Evolutionary conservation across 2,113 vertebrate genomes (phyloP).

Genomic region (Poicephalus gulielmi): DNA sequence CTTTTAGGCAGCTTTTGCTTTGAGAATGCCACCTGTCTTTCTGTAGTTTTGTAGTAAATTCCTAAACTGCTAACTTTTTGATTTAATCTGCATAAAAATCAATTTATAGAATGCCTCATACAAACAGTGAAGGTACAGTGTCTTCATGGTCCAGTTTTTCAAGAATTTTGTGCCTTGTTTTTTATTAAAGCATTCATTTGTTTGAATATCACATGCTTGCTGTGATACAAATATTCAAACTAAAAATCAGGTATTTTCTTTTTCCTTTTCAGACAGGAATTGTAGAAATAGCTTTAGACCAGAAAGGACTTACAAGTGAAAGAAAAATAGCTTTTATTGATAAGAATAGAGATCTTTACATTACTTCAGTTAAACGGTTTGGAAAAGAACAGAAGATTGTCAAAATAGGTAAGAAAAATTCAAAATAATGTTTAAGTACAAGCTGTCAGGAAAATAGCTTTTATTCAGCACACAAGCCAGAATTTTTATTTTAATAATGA

Average conservation of each 20-base stretch:
- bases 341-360: constrained; percentile 94
- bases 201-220: not conserved
- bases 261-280: constrained; percentile 85
- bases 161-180: not conserved
- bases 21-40: not conserved
- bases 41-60: not conserved
- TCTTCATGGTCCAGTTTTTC: not conserved
- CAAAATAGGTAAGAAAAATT: constrained; percentile 87
- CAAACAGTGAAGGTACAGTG: not conserved
- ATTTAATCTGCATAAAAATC: not conserved
- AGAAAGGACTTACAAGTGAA: constrained; percentile 86
- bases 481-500: not conserved
- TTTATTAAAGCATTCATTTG: not conserved
- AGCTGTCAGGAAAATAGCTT: not conserved
- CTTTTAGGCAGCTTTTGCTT: not conserved
- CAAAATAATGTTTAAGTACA: not conserved
- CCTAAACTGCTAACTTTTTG: not conserved
- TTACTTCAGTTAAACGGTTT: constrained; percentile 87
- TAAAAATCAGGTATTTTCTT: not conserved
- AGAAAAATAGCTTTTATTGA: constrained; percentile 94
- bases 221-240: not conserved
- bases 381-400: constrained; percentile 88
- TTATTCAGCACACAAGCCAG: not conserved
- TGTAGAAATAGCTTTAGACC: constrained; percentile 90
- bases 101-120: not conserved